Conservation (phyloP, 2,797 vertebrate species). For the Artibeus jamaicensis region DNA sequence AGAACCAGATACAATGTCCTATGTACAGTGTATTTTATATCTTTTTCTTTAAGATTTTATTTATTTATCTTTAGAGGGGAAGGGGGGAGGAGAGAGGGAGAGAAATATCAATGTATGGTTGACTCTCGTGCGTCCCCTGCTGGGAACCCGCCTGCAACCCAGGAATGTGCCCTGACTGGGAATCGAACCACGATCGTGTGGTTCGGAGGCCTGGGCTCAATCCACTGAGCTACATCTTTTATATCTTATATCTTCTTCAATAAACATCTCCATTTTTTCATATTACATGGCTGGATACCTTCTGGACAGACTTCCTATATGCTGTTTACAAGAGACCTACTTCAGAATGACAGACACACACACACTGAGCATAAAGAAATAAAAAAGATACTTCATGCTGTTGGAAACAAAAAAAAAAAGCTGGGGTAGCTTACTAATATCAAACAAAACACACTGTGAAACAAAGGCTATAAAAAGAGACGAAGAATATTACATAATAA, state of each 20-base stretch:
- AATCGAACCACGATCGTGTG: no score
- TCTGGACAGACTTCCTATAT: not conserved
- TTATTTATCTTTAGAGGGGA: no score
- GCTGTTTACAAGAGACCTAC: not conserved
- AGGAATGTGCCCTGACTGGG: no score
- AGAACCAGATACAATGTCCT: not conserved
- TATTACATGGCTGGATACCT: not conserved
- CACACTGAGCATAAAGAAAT: not conserved
- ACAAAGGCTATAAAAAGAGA: not conserved
- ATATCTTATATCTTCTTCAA: not conserved
- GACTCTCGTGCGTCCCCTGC: no score
- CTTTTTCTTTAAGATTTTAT: no score
- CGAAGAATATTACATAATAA: not conserved
- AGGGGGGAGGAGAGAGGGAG: no score
- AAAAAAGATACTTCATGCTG: not conserved
- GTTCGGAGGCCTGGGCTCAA: no score
- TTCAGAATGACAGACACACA: not conserved
- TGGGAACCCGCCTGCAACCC: no score
- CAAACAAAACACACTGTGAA: not conserved
- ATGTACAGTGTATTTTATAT: not conserved
- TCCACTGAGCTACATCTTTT: no score
- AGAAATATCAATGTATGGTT: no score
- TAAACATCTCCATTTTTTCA: not conserved
- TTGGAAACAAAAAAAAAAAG: not conserved
- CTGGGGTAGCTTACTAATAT: not conserved